These are phyloP conservation scores for Polyergus mexicanus DNA, from an alignment of 1,140 invertebrate genomes.

Conservation along the genomic window DNA sequence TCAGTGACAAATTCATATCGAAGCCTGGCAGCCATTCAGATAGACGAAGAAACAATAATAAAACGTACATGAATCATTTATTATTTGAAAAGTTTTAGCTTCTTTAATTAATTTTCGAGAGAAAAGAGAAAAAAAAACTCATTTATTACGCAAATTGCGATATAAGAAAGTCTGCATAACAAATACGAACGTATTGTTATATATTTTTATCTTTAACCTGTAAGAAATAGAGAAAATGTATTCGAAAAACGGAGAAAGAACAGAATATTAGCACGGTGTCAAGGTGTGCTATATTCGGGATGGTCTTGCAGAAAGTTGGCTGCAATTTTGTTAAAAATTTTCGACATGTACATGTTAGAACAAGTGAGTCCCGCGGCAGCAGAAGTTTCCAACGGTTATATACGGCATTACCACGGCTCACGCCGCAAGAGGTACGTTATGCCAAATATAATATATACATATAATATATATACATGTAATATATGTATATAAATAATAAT, in stretches of 20 bases:
- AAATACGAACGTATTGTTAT: neutral
- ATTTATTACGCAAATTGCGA: conserved; percentile 26
- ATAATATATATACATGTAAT: too few relatives aligned
- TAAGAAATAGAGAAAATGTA: conserved; percentile 66
- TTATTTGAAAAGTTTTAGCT: neutral
- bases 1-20: too few relatives aligned
- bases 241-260: conserved; percentile 47
- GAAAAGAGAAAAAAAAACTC: neutral
- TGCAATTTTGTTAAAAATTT: conserved; percentile 74
- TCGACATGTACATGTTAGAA: conserved; percentile 64
- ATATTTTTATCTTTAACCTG: conserved; percentile 51
- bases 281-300: conserved; percentile 66
- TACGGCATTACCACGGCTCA: conserved; percentile 77
- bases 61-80: neutral
- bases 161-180: neutral
- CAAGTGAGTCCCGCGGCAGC: conserved; percentile 43
- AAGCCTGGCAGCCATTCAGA: too few relatives aligned
- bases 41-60: neutral
- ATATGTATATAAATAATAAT: too few relatives aligned
- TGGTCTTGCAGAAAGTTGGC: conserved; percentile 77
- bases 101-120: neutral
- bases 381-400: conserved; percentile 72
- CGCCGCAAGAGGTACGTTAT: conserved; percentile 81
- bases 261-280: conserved; percentile 43
- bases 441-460: too few relatives aligned